Conservation (phyloP, 2,888 invertebrate genomes). For the Pristionchus arcanus region DNA sequence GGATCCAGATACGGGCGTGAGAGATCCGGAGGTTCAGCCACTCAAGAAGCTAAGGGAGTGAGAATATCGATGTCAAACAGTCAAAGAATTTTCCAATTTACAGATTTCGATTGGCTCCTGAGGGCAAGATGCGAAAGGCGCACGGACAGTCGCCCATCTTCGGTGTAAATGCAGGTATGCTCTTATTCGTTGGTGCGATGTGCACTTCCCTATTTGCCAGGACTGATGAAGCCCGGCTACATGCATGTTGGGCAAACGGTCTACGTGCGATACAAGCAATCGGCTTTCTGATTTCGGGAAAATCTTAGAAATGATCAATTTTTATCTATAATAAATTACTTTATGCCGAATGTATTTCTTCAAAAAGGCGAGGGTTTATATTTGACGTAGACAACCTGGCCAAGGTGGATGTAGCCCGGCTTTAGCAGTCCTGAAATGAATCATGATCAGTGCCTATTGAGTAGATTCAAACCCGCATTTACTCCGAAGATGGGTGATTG, state of each 20-base stretch:
- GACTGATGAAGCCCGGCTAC: slow-evolving; percentile 58
- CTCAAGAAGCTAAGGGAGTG: slow-evolving; percentile 67
- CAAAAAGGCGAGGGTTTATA: slow-evolving; percentile 62
- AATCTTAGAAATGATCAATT: background rate
- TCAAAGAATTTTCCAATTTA: background rate
- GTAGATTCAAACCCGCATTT: slow-evolving; percentile 61
- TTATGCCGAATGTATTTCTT: background rate
- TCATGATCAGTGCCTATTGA: background rate
- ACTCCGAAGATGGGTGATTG: slow-evolving; percentile 69
- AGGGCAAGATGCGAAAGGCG: slow-evolving; percentile 63
- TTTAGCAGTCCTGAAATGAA: slow-evolving; percentile 54
- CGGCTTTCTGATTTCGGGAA: slow-evolving; percentile 45
- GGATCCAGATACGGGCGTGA: slow-evolving; percentile 63
- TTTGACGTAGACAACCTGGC: slow-evolving; percentile 68
- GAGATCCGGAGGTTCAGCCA: slow-evolving; percentile 66
- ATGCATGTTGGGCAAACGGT: slow-evolving; percentile 69
- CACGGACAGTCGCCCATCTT: slow-evolving; percentile 67
- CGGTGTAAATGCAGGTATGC: slow-evolving; percentile 66
- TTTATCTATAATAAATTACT: background rate
- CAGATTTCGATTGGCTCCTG: slow-evolving; percentile 68
- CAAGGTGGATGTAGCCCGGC: slow-evolving; percentile 66
- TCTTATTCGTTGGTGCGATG: background rate
- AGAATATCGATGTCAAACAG: background rate
- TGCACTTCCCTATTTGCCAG: background rate
- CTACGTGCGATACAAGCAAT: slow-evolving; percentile 66